A percentile compares a stretch with the other conserved stretches of the same genome.
Conservation (phyloP, 2,797 vertebrate genomes). For the Notolabrus celidotus region DNA sequence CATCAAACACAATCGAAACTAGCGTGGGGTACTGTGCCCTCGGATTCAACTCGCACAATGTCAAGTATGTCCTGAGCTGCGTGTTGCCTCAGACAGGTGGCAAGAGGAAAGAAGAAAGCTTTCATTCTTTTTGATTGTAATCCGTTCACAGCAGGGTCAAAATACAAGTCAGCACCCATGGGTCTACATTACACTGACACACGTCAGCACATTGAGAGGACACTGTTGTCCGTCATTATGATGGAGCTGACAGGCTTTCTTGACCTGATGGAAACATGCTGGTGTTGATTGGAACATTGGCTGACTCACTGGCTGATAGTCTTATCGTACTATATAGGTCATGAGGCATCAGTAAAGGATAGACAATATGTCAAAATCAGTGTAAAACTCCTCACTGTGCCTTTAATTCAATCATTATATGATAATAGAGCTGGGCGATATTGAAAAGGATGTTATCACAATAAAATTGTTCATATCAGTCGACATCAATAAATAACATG, state of each 20-base stretch:
- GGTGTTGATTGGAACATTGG: constrained; percentile 21
- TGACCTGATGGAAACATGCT: background rate
- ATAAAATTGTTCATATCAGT: no score
- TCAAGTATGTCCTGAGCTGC: constrained; percentile 5
- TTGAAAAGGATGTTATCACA: no score
- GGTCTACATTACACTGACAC: background rate
- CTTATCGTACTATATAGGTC: no score
- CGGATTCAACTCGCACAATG: constrained; percentile 39
- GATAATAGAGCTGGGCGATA: no score
- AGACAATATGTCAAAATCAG: no score
- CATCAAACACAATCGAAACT: constrained; percentile 46
- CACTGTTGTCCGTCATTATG: background rate
- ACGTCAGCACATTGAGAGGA: background rate
- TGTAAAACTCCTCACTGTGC: no score
- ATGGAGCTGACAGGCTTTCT: constrained; percentile 14
- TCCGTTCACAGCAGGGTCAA: background rate
- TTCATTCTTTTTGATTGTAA: background rate
- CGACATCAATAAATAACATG: no score
- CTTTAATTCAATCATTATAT: no score
- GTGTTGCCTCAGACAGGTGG: background rate
- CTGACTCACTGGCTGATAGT: constrained; percentile 11
- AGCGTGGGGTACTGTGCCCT: constrained; percentile 28
- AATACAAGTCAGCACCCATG: background rate
- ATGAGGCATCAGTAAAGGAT: no score
- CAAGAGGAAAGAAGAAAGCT: background rate